Conservation (phyloP, 2,113 vertebrate genomes). For the Percina caprodes region DNA sequence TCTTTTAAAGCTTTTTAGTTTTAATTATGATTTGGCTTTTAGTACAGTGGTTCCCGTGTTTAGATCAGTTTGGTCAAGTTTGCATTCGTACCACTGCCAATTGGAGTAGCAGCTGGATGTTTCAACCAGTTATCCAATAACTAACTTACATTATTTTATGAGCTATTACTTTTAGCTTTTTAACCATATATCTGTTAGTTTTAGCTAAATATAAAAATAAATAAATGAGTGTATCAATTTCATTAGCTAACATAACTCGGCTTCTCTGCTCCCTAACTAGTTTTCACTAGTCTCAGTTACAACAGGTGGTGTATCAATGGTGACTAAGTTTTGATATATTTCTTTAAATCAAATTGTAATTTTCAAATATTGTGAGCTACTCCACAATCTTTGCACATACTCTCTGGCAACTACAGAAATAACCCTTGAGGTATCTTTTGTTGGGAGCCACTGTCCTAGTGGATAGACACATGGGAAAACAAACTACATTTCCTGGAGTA, state of each 20-base stretch:
- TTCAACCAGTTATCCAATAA: not conserved
- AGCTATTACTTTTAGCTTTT: not conserved
- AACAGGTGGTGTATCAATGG: not conserved
- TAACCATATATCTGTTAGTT: not conserved
- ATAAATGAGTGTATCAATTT: not conserved
- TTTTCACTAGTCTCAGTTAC: not conserved
- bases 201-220: not conserved
- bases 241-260: not conserved
- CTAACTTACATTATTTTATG: not conserved
- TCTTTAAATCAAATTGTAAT: not conserved
- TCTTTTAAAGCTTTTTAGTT: not conserved
- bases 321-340: not conserved
- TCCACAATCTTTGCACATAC: not conserved
- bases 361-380: not conserved
- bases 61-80: not conserved
- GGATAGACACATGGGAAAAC: not conserved
- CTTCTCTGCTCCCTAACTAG: not conserved
- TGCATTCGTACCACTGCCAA: not conserved
- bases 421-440: not conserved
- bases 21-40: not conserved
- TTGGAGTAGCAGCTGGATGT: not conserved
- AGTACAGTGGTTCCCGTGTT: not conserved
- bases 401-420: not conserved
- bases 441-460: not conserved
- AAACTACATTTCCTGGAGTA: not conserved